phyloP scores from a whole-genome alignment of 2,113 vertebrate species.

The Empidonax traillii region DNA sequence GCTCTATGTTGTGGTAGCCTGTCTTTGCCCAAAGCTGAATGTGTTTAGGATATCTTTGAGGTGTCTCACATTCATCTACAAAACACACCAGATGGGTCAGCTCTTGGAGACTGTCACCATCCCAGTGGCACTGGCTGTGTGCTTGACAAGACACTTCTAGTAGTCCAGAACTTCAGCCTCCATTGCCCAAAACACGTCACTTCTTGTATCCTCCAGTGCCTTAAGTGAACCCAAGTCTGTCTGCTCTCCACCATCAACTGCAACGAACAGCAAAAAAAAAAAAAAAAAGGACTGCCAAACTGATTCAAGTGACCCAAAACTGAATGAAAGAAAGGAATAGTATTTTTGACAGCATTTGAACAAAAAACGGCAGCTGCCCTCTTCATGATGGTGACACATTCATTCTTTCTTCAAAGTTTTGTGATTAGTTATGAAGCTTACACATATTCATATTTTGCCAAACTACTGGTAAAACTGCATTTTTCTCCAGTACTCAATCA shows the following conservation, averaged over 20 bases:
- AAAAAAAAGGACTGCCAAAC: neutral
- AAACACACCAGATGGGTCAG: neutral
- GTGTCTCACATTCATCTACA: neutral
- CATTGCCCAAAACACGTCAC: neutral
- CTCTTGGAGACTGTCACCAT: neutral
- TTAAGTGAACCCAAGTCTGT: neutral
- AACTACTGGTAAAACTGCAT: neutral
- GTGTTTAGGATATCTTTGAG: neutral
- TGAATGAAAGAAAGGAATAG: neutral
- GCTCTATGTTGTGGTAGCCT: neutral
- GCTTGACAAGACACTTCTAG: neutral
- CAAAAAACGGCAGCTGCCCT: neutral
- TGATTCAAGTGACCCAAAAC: neutral
- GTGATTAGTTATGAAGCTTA: neutral
- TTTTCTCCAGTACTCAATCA: neutral
- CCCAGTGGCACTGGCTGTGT: rapidly evolving
- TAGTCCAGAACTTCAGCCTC: neutral
- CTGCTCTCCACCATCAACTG: neutral
- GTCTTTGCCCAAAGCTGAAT: neutral
- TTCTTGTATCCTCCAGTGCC: neutral
- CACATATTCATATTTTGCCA: neutral
- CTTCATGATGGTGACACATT: neutral
- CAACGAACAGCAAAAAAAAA: neutral
- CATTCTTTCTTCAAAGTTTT: neutral
- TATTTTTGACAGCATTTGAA: neutral